These are phyloP conservation scores for Anarhynchus alexandrinus DNA, from an alignment of 2,113 vertebrate species.

Conservation along the genomic window DNA sequence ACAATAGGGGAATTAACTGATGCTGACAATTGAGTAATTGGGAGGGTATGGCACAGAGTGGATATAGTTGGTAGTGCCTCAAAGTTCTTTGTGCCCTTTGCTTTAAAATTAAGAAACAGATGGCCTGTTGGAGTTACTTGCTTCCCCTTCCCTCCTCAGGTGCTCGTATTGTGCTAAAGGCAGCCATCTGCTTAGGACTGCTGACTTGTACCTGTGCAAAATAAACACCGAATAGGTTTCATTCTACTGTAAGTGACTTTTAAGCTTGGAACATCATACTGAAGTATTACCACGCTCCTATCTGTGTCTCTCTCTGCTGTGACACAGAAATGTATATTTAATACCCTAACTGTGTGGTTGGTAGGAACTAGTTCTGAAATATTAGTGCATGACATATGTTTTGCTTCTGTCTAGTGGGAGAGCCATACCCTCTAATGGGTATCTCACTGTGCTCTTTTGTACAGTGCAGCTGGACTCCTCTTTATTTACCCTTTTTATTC, in stretches of 20 bases:
- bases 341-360: neutral
- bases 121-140: slow-evolving; percentile 46
- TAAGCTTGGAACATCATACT: slow-evolving; percentile 1
- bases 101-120: slow-evolving; percentile 68
- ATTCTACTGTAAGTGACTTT: slow-evolving; percentile 48
- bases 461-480: neutral
- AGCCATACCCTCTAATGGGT: slow-evolving; percentile 7
- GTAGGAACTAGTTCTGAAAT: neutral
- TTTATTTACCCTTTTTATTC: slow-evolving; percentile 18
- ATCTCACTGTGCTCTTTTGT: neutral
- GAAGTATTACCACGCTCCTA: neutral
- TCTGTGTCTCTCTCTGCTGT: slow-evolving; percentile 8
- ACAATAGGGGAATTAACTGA: neutral
- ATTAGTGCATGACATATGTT: neutral
- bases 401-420: neutral
- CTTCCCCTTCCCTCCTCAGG: slow-evolving; percentile 45
- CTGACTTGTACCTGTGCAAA: slow-evolving; percentile 55
- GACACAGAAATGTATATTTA: slow-evolving; percentile 6
- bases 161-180: slow-evolving; percentile 68
- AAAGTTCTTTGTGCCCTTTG: slow-evolving; percentile 50
- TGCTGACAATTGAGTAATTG: slow-evolving; percentile 27
- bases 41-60: neutral
- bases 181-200: slow-evolving; percentile 68
- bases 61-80: slow-evolving; percentile 13
- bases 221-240: slow-evolving; percentile 49